Percentiles rank a stretch among this genome's conserved stretches.
phyloP scores from a whole-genome alignment of 2,113 vertebrate species.

The Poicephalus gulielmi region DNA sequence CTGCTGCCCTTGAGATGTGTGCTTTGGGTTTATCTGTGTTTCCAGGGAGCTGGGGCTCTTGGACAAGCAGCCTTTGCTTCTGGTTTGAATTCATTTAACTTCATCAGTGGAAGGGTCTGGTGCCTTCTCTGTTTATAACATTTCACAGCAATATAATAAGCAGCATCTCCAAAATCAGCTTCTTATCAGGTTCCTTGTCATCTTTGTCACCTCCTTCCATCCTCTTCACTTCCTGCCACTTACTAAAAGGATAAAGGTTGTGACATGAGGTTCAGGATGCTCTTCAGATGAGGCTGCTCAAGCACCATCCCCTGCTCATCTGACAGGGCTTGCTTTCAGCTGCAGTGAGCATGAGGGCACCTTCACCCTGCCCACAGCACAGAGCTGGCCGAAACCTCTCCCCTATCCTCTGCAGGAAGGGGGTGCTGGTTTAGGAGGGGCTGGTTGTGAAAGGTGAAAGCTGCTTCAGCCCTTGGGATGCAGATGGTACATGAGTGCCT shows the following conservation, averaged over 20 bases:
- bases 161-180: not conserved
- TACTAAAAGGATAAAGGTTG: not conserved
- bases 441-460: rapidly evolving
- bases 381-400: not conserved
- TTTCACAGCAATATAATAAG: slow-evolving; percentile 16
- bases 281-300: not conserved
- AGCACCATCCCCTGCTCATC: not conserved
- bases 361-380: rapidly evolving
- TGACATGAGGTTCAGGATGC: not conserved
- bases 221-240: not conserved
- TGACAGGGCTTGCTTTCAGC: not conserved
- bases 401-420: not conserved
- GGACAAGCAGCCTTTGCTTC: slow-evolving; percentile 27
- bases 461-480: not conserved
- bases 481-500: rapidly evolving
- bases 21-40: slow-evolving; percentile 69
- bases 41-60: slow-evolving; percentile 55
- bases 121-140: slow-evolving; percentile 22
- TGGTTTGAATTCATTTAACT: slow-evolving; percentile 60
- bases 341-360: rapidly evolving
- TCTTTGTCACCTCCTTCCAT: not conserved
- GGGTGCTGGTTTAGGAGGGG: not conserved
- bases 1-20: slow-evolving; percentile 18
- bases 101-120: slow-evolving; percentile 50
- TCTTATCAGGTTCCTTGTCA: not conserved